A percentile compares a stretch with the other conserved stretches of the same genome.
phyloP scores from a whole-genome alignment of 2,888 invertebrate genomes.

The Mechanitis messenoides region DNA sequence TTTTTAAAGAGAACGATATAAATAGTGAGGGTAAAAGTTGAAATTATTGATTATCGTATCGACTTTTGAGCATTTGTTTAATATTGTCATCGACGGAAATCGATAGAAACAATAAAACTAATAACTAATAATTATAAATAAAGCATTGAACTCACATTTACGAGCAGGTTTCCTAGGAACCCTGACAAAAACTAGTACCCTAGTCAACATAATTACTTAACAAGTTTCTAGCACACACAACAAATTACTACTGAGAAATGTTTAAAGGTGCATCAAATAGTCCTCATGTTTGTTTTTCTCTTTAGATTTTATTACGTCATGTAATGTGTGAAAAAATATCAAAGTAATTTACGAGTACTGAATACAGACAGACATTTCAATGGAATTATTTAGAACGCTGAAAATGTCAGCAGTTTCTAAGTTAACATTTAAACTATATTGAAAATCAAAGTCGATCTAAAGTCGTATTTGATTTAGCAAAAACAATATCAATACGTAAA shows the following conservation, averaged over 20 bases:
- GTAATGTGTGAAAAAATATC: slow-evolving; percentile 32
- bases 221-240: slow-evolving; percentile 15
- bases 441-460: too few relatives aligned
- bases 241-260: slow-evolving; percentile 20
- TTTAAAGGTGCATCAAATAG: slow-evolving; percentile 22
- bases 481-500: too few relatives aligned
- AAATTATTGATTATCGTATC: too few relatives aligned
- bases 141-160: slow-evolving; percentile 22
- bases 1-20: too few relatives aligned
- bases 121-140: background rate
- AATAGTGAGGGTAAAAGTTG: too few relatives aligned
- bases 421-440: too few relatives aligned
- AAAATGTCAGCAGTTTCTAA: too few relatives aligned
- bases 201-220: slow-evolving; percentile 11
- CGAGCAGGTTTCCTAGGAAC: slow-evolving; percentile 14
- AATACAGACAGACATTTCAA: background rate
- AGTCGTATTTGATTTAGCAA: too few relatives aligned
- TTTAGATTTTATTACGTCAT: slow-evolving; percentile 49
- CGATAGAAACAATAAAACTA: background rate
- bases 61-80: background rate
- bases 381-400: too few relatives aligned
- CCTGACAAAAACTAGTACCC: slow-evolving; percentile 24
- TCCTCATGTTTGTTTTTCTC: slow-evolving; percentile 37
- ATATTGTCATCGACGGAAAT: background rate
- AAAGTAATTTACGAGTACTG: slow-evolving; percentile 10